Conservation (phyloP, 1,140 invertebrate genomes). For the Conus ventricosus region DNA sequence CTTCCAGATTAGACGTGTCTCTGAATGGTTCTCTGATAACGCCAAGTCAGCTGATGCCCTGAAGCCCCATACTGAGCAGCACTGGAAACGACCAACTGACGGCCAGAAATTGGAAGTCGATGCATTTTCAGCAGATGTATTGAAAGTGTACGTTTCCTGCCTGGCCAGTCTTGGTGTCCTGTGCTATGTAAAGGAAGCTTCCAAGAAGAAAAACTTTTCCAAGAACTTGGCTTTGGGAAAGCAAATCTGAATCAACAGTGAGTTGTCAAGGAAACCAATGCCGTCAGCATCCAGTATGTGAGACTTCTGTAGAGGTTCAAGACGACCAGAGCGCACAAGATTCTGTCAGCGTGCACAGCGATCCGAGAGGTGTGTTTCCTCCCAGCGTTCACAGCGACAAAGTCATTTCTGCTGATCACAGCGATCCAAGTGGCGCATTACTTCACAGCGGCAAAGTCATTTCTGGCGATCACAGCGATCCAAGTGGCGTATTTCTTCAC, state of each 20-base stretch:
- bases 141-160: background rate
- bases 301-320: background rate
- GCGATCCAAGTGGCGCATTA: background rate
- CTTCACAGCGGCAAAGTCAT: background rate
- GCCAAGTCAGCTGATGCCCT: too few relatives aligned
- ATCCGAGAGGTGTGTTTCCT: background rate
- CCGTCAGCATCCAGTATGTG: too few relatives aligned
- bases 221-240: background rate
- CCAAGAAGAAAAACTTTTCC: background rate
- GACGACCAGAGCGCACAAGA: background rate
- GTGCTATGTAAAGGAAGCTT: background rate
- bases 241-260: background rate
- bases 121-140: background rate
- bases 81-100: too few relatives aligned
- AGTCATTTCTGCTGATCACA: background rate
- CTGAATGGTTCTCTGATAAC: too few relatives aligned
- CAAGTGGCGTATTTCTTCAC: too few relatives aligned
- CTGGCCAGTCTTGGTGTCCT: background rate
- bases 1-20: too few relatives aligned
- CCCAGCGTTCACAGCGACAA: conserved; percentile 13
- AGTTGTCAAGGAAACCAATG: too few relatives aligned
- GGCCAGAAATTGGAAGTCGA: too few relatives aligned
- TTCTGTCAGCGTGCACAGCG: background rate
- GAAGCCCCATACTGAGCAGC: too few relatives aligned
- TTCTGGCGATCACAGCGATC: conserved; percentile 17